Base-by-base conservation (phyloP, 2,113 vertebrate species). In the Solenodon paradoxus region DNA sequence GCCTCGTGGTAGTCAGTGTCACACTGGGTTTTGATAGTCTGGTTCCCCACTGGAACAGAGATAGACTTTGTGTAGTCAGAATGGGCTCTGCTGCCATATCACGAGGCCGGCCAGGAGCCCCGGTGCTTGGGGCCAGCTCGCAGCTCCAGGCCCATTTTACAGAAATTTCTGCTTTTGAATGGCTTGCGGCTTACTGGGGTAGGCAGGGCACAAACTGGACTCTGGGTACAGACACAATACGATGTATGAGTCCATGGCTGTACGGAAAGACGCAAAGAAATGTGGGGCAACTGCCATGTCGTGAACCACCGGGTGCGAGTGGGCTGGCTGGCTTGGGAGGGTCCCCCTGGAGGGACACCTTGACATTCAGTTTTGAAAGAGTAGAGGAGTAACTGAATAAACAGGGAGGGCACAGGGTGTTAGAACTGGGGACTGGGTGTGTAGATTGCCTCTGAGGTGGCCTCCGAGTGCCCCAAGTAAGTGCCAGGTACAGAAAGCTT, bases 301-400 rank as follows among this genome's bases (percentile, higher is more conserved):
- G 9, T 4, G 47, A 85, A 64, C 19, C 28, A 63, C 86, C 35
- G 22, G 45, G 63, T 9, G 3, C 16, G 4, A 24, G 51, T 32
- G 26, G 49, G 57, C 1, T 5, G 64, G n/a, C 24, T 26, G 4
- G 30, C 1, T 26, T 80, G 80, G 83, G 80, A 93, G 81, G 90
- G 32, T n/a, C 42, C 80, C 59, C 47, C 32, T 35, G 75, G 42
- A 72, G 75, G 71, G 81, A 59, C 87, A 93, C 85, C 83, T 61
- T 78, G 30, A 82, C 93, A 90, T 40, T 24, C 59, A 77, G 85
- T 77, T 59, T 30, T 66, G 42, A 94, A 92, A 90, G 47, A 55
- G 55, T 3, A 86, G 32, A 86, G 74, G 66, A 92, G 16, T 47
- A 79, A 59, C 24, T 83, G 78, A 96, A 92, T 87, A 68, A 91